A percentile compares a stretch with the other conserved stretches of the same genome.
These are phyloP conservation scores for Sapajus apella DNA, from an alignment of 2,113 vertebrate genomes.

Conservation along the genomic window DNA sequence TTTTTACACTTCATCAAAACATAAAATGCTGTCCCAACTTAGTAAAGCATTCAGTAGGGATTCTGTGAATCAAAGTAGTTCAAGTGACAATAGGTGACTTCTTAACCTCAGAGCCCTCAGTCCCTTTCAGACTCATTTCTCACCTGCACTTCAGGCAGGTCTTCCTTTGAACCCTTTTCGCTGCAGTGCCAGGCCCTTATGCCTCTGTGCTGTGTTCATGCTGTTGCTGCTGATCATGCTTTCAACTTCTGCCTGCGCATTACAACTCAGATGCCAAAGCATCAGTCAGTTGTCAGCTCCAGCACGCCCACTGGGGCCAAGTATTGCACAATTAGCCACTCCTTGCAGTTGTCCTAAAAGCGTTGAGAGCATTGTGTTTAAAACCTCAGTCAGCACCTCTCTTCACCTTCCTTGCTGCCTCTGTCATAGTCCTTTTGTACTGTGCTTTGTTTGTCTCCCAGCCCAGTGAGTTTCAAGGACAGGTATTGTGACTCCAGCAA, in stretches of 20 bases:
- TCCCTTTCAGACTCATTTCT: neutral
- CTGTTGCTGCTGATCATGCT: neutral
- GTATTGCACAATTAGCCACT: neutral
- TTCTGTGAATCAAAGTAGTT: neutral
- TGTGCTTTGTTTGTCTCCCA: neutral
- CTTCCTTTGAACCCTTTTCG: neutral
- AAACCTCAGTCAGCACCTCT: neutral
- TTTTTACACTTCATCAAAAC: conserved; percentile 25
- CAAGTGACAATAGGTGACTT: neutral
- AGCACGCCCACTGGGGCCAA: neutral
- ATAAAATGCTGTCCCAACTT: neutral
- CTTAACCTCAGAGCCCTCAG: fast-evolving
- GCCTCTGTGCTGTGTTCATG: neutral
- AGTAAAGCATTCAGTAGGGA: neutral
- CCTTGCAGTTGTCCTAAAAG: neutral
- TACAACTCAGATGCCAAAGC: neutral
- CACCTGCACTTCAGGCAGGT: neutral
- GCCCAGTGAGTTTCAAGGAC: neutral
- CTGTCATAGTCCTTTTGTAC: neutral
- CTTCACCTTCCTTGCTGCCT: neutral
- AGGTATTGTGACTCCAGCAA: neutral
- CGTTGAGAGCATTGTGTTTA: neutral
- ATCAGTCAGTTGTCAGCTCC: neutral
- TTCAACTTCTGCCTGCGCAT: neutral
- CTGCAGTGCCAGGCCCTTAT: fast-evolving